Evolutionary conservation across 2,113 vertebrate genomes (phyloP).

Genomic region (Plectropomus leopardus): DNA sequence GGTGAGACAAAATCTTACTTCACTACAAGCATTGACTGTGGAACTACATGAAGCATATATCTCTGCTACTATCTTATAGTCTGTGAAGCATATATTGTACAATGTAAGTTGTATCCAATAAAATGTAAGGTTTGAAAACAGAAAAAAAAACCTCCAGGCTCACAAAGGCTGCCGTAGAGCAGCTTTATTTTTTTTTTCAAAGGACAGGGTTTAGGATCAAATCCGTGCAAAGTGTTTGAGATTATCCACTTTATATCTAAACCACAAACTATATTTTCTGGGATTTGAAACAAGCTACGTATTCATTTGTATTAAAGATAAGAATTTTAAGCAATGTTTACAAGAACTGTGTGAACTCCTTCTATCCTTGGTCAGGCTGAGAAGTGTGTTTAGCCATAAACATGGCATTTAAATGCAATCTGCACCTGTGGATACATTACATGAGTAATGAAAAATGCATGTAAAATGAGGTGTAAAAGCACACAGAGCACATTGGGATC

Average conservation of each 20-base stretch:
- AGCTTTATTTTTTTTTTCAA: not conserved
- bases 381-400: not conserved
- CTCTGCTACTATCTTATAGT: not conserved
- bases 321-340: conserved; percentile 5
- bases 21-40: not conserved
- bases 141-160: not conserved
- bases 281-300: not conserved
- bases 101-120: not conserved
- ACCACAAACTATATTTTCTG: conserved; percentile 1
- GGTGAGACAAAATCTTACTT: not conserved
- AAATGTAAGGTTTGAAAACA: not conserved
- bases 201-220: not conserved
- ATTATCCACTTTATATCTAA: not conserved
- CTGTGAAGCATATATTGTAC: not conserved
- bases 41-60: not conserved
- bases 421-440: not conserved
- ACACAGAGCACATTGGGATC: not conserved
- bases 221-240: not conserved
- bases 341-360: not conserved
- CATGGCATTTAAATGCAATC: not conserved
- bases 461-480: not conserved
- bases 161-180: not conserved
- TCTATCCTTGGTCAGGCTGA: not conserved
- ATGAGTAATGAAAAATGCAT: not conserved
- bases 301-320: not conserved